Base-by-base conservation (phyloP, 2,797 vertebrate species). In the Chaetodon trifasciatus region DNA sequence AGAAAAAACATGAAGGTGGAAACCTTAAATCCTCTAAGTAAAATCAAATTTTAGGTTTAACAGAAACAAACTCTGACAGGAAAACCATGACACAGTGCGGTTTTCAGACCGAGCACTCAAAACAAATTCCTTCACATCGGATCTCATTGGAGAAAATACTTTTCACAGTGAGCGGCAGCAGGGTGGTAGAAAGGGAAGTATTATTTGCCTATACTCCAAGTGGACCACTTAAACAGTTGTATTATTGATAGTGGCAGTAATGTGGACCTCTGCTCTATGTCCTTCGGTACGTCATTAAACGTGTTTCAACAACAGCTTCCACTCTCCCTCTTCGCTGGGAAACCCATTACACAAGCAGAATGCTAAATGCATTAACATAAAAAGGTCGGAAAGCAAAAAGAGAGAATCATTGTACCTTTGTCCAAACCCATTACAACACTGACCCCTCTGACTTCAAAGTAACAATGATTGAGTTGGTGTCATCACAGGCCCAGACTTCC, bases 301-400 rank as follows among this genome's bases (percentile, higher is more conserved):
- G 77, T 77, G 87, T 89, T 94, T 92, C 91, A 94, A 92, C 93
- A 93, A 90, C 88, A 84, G 91, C 90, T 91, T 91, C 89, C 87
- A 86, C 88, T 89, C 88, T 81, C 78, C 83, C 72, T 71, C 83
- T 79, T 87, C 40, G 28, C 94, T 95, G 94, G 94, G 90, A 95
- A 95, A 95, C 12, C 89, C 93, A 94, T 95, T 95, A 94, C 80
- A 53, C 78, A 78, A 47, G 44, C 67, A 74, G 91, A 91, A 95
- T 93, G 94, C 91, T 95, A 95, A 95, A 95, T 56, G 78, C 94
- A 95, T 95, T 94, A 94, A 84, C 89, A 91, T 93, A 89, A 91
- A 90, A 86, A 73, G 78, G 91, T 89, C 67, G 63, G 84, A 61
- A 87, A 90, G 89, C 78, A 79, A 82, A 89, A 88, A 85, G 83